phyloP scores from a whole-genome alignment of 2,888 invertebrate species.

The Penaeus monodon region DNA sequence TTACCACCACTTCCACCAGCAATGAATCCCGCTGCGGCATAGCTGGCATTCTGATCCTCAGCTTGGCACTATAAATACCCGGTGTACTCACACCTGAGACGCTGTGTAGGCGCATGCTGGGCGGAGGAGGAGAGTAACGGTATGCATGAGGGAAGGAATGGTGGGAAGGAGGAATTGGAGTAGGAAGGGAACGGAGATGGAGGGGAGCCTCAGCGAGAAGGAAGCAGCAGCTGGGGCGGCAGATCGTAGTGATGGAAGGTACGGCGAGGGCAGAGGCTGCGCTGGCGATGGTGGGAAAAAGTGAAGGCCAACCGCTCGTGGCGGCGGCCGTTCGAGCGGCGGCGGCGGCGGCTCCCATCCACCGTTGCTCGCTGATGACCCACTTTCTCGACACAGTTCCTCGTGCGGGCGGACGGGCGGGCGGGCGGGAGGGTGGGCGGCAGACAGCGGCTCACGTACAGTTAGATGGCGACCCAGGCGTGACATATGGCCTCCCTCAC shows the following conservation, averaged over 20 bases:
- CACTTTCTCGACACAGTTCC: constrained; percentile 59
- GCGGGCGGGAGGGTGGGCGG: constrained; percentile 41
- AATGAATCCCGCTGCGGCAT: neutral
- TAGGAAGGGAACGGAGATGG: too few species aligned
- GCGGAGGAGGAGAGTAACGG: too few species aligned
- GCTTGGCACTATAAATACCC: neutral
- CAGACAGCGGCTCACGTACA: constrained; percentile 52
- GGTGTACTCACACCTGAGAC: too few species aligned
- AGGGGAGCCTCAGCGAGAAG: too few species aligned
- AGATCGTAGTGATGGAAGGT: too few species aligned
- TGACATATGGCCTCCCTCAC: constrained; percentile 49
- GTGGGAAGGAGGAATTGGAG: too few species aligned
- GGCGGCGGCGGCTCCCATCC: constrained; percentile 16
- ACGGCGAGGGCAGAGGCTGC: too few species aligned
- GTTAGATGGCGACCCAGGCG: constrained; percentile 45
- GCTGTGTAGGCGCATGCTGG: too few species aligned
- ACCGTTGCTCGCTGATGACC: constrained; percentile 43
- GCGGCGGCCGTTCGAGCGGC: neutral
- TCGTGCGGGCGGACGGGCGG: constrained; percentile 13
- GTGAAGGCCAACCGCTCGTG: constrained; percentile 44
- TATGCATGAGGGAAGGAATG: too few species aligned
- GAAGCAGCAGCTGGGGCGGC: too few species aligned
- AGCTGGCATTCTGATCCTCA: constrained; percentile 7
- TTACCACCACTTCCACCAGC: constrained; percentile 31
- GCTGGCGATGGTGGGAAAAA: constrained; percentile 39